Conservation (phyloP, 2,888 invertebrate genomes). For the Philonicus albiceps region DNA sequence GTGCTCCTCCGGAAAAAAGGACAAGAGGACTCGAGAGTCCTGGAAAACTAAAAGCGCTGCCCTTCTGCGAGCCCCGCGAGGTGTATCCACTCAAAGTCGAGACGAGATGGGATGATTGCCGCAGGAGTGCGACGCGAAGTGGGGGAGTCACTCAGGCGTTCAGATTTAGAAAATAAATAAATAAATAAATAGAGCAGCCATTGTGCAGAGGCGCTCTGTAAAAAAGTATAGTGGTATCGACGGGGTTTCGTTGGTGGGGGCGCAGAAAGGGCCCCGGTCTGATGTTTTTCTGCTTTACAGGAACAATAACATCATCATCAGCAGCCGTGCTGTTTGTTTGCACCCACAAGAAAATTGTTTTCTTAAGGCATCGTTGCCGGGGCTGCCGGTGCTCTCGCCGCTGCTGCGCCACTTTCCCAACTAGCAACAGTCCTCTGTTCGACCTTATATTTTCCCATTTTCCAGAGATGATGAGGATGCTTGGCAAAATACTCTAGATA, state of each 20-base stretch:
- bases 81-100: slow-evolving; percentile 40
- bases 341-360: slow-evolving; percentile 40
- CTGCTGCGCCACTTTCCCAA: neutral
- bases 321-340: slow-evolving; percentile 28
- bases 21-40: slow-evolving; percentile 45
- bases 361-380: slow-evolving; percentile 6
- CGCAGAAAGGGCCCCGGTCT: neutral
- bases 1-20: slow-evolving; percentile 41
- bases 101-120: slow-evolving; percentile 10
- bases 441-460: slow-evolving; percentile 8
- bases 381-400: neutral
- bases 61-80: neutral
- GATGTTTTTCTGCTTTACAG: slow-evolving; percentile 17
- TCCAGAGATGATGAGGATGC: neutral
- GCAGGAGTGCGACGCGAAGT: neutral
- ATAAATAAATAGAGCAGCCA: slow-evolving; percentile 45
- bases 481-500: slow-evolving; percentile 22
- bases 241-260: neutral
- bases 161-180: slow-evolving; percentile 48
- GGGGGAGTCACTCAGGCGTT: slow-evolving; percentile 46
- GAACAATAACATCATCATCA: slow-evolving; percentile 19
- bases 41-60: slow-evolving; percentile 41
- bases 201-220: neutral
- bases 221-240: slow-evolving; percentile 21
- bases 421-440: neutral